These are phyloP conservation scores for Nymphalis c-album DNA, from an alignment of 2,888 invertebrate genomes.

Conservation along the genomic window DNA sequence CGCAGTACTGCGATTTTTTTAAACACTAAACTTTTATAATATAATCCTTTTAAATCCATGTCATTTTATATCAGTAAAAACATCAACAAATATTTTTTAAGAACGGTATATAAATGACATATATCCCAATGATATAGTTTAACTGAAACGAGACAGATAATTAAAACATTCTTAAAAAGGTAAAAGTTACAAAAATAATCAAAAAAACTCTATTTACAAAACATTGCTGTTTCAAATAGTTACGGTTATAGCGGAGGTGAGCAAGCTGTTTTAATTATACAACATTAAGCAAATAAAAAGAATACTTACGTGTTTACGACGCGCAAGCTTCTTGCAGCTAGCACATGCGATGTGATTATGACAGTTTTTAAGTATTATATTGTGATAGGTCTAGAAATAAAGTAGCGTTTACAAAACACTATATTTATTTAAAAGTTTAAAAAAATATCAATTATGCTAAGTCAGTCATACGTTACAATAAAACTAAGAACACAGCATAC, in stretches of 20 bases:
- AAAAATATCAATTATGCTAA: conserved; percentile 60
- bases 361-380: conserved; percentile 25
- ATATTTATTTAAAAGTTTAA: conserved; percentile 58
- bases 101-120: too few relatives aligned
- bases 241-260: conserved; percentile 23
- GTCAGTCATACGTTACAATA: conserved; percentile 69
- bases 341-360: conserved; percentile 21
- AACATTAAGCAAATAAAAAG: conserved; percentile 23
- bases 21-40: too few relatives aligned
- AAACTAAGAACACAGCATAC: conserved; percentile 48
- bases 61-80: too few relatives aligned
- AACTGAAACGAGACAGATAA: too few relatives aligned
- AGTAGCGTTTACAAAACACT: conserved; percentile 45
- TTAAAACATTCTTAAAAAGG: neutral
- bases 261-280: conserved; percentile 22
- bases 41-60: too few relatives aligned
- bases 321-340: conserved; percentile 5
- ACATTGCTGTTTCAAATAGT: conserved; percentile 1
- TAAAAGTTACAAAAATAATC: neutral
- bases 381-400: conserved; percentile 43
- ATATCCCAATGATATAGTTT: too few relatives aligned
- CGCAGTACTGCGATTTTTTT: too few relatives aligned
- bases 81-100: too few relatives aligned
- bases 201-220: neutral
- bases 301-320: conserved; percentile 26